Conservation (phyloP, 2,888 invertebrate species). For the Dolichopus griseipennis region DNA sequence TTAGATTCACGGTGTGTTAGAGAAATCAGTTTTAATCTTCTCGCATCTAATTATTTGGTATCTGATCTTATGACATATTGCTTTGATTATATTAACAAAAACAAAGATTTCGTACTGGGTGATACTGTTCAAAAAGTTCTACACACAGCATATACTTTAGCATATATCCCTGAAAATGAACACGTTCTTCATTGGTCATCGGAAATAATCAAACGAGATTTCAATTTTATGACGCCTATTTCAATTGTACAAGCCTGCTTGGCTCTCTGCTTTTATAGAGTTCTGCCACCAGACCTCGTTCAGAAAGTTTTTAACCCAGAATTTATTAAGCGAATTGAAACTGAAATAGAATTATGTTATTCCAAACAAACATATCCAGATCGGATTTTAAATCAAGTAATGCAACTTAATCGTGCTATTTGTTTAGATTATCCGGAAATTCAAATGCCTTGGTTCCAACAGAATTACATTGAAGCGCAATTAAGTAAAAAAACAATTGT, state of each 20-base stretch:
- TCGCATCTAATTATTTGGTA: constrained; percentile 39
- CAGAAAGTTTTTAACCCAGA: constrained; percentile 51
- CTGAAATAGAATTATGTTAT: constrained; percentile 49
- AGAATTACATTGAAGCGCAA: constrained; percentile 50
- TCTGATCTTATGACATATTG: constrained; percentile 45
- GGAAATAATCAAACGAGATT: constrained; percentile 46
- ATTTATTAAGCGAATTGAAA: constrained; percentile 52
- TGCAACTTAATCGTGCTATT: constrained; percentile 55
- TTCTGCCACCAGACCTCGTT: constrained; percentile 46
- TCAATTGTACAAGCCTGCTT: constrained; percentile 47
- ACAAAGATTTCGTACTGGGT: constrained; percentile 43
- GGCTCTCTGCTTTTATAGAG: constrained; percentile 48
- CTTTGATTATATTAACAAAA: constrained; percentile 43
- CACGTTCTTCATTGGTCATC: constrained; percentile 40
- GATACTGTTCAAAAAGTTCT: constrained; percentile 48
- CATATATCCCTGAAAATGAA: constrained; percentile 44
- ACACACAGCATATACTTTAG: constrained; percentile 45
- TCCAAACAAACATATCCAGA: constrained; percentile 50
- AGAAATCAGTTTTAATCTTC: constrained; percentile 42
- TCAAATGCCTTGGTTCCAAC: constrained; percentile 59
- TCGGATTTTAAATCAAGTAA: constrained; percentile 48
- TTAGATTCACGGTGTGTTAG: constrained; percentile 45
- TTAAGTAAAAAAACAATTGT: constrained; percentile 34
- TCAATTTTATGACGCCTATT: constrained; percentile 47
- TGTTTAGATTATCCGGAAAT: constrained; percentile 55